Evolutionary conservation across 2,888 invertebrate genomes (phyloP), one percentile per base, ranked within the genome.

Genomic region (Octonoba sinensis): DNA sequence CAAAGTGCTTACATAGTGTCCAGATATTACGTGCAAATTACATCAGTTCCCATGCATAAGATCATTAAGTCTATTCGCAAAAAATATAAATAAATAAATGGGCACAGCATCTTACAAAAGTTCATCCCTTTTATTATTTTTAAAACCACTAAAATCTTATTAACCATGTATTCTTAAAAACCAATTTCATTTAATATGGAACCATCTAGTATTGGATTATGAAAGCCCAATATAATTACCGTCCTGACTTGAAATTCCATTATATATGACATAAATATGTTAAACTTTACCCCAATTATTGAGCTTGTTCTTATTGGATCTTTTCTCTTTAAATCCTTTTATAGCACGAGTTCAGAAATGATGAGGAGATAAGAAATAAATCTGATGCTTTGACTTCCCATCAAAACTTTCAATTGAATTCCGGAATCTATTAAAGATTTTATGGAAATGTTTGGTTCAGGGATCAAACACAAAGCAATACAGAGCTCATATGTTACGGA

Each of bases 221-320:
- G 64, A 73, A 51, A 73, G 62, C 73, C n/a, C 64, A 24, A 62
- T 64, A 64, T 73, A 73, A 73, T 64, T 64, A 73, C 64, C n/a
- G 15, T 8, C 18, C 24, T 16, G 27, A 27, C 62, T 66, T 57
- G 44, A 65, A 69, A 75, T 54, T 66, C 67, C 51, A 67, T 67
- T 60, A 75, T 24, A 51, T 22, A n/a, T 22, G 47, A 51, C 60
- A 60, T 59, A 75, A 67, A 67, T 67, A 75, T 36, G 67, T 54
- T 59, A 75, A 75, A 73, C 46, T 27, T 59, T 75, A 20, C 51
- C 27, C 18, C 47, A 46, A 73, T 64, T 64, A 51, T 64, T 64
- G 54, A 47, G 44, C 46, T 22, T 49, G 44, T 56, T 18, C 73
- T 73, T 54, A 49, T 64, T 51, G 51, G 27, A 36, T 66, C 56